A percentile compares a stretch with the other conserved stretches of the same genome.
Conservation (phyloP, 2,113 vertebrate genomes). For the Tachycineta bicolor region DNA sequence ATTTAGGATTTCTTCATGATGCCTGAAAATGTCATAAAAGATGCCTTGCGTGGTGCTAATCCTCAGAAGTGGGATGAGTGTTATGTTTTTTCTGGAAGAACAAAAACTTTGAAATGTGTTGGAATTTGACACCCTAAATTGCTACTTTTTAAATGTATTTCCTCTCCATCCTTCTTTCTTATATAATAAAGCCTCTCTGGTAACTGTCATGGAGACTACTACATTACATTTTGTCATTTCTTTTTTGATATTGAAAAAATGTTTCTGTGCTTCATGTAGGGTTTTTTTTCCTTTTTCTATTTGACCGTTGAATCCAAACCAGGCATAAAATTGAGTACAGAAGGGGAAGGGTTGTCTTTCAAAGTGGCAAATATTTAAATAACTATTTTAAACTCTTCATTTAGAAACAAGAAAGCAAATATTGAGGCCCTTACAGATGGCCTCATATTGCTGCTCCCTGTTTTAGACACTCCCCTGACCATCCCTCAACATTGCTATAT, state of each 20-base stretch:
- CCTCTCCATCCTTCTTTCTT: not conserved
- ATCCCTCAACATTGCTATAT: not conserved
- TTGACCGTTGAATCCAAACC: not conserved
- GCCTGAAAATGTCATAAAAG: not conserved
- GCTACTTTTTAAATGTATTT: not conserved
- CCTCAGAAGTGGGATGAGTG: not conserved
- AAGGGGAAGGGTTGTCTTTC: not conserved
- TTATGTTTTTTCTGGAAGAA: not conserved
- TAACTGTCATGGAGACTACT: not conserved
- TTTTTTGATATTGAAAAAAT: not conserved
- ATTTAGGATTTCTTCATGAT: not conserved
- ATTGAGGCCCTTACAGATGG: not conserved
- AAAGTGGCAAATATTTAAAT: not conserved
- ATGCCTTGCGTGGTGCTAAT: not conserved
- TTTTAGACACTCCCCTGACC: not conserved
- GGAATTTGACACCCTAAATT: not conserved
- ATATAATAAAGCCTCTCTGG: not conserved
- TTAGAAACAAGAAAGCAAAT: not conserved
- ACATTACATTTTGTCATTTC: not conserved
- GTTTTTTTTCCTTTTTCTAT: not conserved
- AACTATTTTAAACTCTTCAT: not conserved
- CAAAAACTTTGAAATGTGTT: not conserved
- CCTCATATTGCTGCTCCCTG: not conserved
- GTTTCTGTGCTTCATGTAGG: not conserved
- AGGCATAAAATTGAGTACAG: not conserved